Evolutionary conservation across 1,140 invertebrate genomes (phyloP).

Genomic region (Zaprionus lachaisei): DNA sequence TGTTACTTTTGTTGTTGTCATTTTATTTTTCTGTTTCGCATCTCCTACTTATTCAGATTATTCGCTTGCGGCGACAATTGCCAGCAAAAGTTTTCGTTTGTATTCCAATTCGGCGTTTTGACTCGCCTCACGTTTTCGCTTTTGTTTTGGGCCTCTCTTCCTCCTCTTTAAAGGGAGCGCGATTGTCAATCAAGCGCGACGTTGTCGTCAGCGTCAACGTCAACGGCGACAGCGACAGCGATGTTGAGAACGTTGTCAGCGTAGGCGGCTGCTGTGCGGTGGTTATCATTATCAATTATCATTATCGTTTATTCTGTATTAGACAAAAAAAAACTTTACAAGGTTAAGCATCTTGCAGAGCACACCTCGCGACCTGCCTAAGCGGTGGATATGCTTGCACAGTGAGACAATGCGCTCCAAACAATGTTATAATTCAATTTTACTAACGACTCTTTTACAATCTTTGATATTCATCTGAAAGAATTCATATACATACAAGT

Average conservation of each 20-base stretch:
- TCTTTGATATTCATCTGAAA: no score
- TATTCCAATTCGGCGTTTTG: slow-evolving; percentile 19
- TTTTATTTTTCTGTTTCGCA: slow-evolving; percentile 39
- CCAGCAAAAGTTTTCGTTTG: slow-evolving; percentile 44
- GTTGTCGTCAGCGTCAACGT: slow-evolving; percentile 16
- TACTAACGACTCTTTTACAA: background rate
- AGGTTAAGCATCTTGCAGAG: background rate
- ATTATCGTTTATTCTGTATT: slow-evolving; percentile 12
- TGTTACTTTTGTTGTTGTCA: slow-evolving; percentile 22
- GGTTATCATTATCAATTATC: slow-evolving; percentile 46
- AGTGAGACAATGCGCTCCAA: background rate
- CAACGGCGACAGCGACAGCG: background rate
- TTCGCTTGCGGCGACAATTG: slow-evolving; percentile 32
- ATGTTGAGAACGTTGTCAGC: background rate
- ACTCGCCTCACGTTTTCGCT: slow-evolving; percentile 16
- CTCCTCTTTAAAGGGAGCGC: slow-evolving; percentile 14
- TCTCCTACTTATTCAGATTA: slow-evolving; percentile 49
- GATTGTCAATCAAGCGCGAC: slow-evolving; percentile 47
- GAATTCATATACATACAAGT: no score
- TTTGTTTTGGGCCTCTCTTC: slow-evolving; percentile 40
- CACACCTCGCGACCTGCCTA: background rate
- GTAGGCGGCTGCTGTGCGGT: slow-evolving; percentile 17
- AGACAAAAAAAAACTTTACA: slow-evolving; percentile 4
- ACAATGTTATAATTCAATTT: background rate
- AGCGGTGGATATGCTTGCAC: background rate